Evolutionary conservation across 2,113 vertebrate species (phyloP).

Genomic region (Romanogobio albipinnatus): DNA sequence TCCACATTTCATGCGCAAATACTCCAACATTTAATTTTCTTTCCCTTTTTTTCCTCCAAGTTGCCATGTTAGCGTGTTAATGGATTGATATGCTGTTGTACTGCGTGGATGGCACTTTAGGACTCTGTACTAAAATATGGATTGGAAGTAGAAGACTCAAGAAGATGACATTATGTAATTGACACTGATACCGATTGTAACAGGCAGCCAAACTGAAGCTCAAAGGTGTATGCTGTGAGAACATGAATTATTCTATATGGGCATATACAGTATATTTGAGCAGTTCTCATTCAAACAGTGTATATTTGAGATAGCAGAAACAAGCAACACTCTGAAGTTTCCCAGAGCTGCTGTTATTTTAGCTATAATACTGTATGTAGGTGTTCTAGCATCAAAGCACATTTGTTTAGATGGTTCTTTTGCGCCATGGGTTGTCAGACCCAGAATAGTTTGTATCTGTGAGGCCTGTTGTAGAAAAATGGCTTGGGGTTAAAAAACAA

Average conservation of each 20-base stretch:
- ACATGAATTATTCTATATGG: background rate
- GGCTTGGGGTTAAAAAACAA: background rate
- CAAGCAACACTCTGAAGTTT: background rate
- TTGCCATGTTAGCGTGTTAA: background rate
- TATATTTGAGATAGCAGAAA: background rate
- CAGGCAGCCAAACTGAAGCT: background rate
- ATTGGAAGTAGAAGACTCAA: background rate
- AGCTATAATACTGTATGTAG: conserved; percentile 1
- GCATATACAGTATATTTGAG: background rate
- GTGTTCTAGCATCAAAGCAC: background rate
- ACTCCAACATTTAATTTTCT: background rate
- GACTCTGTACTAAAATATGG: background rate
- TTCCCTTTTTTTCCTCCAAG: background rate
- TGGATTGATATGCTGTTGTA: background rate
- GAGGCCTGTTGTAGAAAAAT: conserved; percentile 5
- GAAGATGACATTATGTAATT: background rate
- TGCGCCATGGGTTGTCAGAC: conserved; percentile 6
- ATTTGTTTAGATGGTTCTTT: conserved; percentile 24
- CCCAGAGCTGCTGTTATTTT: background rate
- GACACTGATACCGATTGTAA: background rate
- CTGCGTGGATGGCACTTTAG: background rate
- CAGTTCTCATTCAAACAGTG: background rate
- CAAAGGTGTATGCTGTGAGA: background rate
- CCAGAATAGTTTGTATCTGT: background rate
- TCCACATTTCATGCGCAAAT: conserved; percentile 40